Base-by-base conservation (phyloP, 2,797 vertebrate species). In the Muscicapa comitata region DNA sequence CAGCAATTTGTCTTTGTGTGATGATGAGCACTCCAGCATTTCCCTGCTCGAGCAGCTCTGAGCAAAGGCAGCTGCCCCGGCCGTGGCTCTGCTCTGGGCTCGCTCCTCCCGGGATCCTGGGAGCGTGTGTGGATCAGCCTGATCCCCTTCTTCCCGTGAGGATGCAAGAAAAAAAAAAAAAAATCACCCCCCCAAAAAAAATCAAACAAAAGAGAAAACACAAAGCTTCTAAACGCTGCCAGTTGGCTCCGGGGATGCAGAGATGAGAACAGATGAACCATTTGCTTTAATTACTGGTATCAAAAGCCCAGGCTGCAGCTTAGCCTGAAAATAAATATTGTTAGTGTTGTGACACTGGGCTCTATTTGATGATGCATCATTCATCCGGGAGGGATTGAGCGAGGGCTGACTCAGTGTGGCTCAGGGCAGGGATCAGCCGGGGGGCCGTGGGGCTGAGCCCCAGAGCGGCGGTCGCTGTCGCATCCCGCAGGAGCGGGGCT, bases 231-330 rank as follows among this genome's bases (percentile, higher is more conserved):
- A 66, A 82, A 35, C 24, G 1, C 3, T 20, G 59, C 17, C 87
- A 80, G 73, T 58, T 71, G 73, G 91, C 92, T 82, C 70, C 35
- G 6, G 75, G 86, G 92, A 77, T 24, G 84, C 67, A 37, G 71
- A 84, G 82, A 92, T 48, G 50, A 74, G 17, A 86, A 79, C 81
- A 55, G 94, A 95, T 48, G 78, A 95, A 77, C 78, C 66, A 89
- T 74, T 45, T 66, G 84, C 95, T 89, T 92, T 96, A 94, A 95
- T 96, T 97, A 95, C 96, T 95, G 93, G 11, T 85, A 85, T 86
- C 88, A 91, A 93, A 77, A 95, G 88, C 91, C 93, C 89, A 71
- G 78, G 81, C 96, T 96, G 72, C 91, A 91, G 91, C 95, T 80
- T 86, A 94, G 91, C 88, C 84, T 86, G 94, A 78, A 95, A 96